Base-by-base conservation (phyloP, 1,140 invertebrate species). In the Chironomus tepperi region DNA sequence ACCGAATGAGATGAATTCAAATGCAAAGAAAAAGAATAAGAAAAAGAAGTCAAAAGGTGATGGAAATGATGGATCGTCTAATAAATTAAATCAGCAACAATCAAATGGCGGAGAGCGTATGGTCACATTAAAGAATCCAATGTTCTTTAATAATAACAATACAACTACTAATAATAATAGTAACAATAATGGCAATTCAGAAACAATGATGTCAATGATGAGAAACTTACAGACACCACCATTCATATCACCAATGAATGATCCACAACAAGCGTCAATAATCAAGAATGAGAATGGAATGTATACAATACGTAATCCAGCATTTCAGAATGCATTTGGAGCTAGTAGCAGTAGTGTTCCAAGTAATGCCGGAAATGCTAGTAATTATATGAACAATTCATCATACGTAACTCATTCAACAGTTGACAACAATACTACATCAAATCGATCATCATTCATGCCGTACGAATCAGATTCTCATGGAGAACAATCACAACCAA, bases 221-320 rank as follows among this genome's bases (percentile, higher is more conserved):
- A 70, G 65, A 79, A 82, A 34, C 75, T 79, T 8, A 76, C 77
- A 9, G 78, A 43, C 16, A 43, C 42, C 47, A 15, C 79, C 79
- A 16, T 76, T 77, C 0, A 75, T 79, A 43, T 76, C 79, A 16
- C 74, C 78, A 9, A 79, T 81, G 76, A 81, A 83, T 76, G 80
- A 81, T 75, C 79, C 84, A 0, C 83, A 84, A 19, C 86, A 86
- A 74, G 88, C 88, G 1, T 87, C 88, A 0, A 90, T 90, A 75
- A 89, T 89, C 78, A 89, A 88, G 77, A 87, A 88, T 70, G 89
- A 89, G 76, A 89, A 89, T 77, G 89, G 89, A 10, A 93, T 93
- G 90, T 92, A 92, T 57, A 93, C 91, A 0, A 93, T 93, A 43
- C 84, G 91, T 15, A 92, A 91, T 83, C 90, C 91, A 0, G 80